Evolutionary conservation across 2,113 vertebrate genomes (phyloP), one percentile per base, ranked within the genome.

Genomic region (Otis tarda): DNA sequence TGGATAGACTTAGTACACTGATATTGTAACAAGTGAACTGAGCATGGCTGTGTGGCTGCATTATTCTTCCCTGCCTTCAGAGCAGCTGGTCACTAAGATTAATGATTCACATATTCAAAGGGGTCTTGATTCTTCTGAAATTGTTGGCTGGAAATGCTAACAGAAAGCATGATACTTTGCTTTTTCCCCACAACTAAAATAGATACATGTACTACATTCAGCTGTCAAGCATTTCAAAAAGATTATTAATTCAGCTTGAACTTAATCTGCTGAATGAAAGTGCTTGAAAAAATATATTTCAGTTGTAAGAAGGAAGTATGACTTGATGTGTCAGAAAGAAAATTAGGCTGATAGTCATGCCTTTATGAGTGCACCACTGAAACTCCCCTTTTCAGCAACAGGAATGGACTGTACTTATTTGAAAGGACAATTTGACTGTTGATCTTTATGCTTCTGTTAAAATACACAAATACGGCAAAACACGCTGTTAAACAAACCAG

Each of bases 261-360:
- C 33, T 63, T 89, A 67, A 92, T 87, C 80, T 82, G 45, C 45
- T 82, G 87, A 95, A 84, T 73, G 35, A 76, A 96, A 93, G 31
- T 28, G 47, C 49, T 76, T 81, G 22, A 76, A 82, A 92, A 92
- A 84, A 78, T 37, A 22, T 20, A 84, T 64, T 84, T 82, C 20
- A 30, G 31, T 67, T 95, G 73, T 76, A 89, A 93, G 70, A 85
- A 77, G 68, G 56, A 67, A 68, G 47, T 28, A 63, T 31, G 31
- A 79, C 49, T 67, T 60, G 45, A 65, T 50, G 43, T 47, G 73
- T 64, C 61, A 79, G 69, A 87, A 63, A n/a, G 68, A 84, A 77
- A 86, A 77, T 27, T 1, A 53, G 67, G 71, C 59, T 61, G 50
- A 73, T 22, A 52, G 56, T 18, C 41, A 28, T 53, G 70, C 33